Evolutionary conservation across 1,140 invertebrate species (phyloP).

Genomic region (Drosophila dunni): DNA sequence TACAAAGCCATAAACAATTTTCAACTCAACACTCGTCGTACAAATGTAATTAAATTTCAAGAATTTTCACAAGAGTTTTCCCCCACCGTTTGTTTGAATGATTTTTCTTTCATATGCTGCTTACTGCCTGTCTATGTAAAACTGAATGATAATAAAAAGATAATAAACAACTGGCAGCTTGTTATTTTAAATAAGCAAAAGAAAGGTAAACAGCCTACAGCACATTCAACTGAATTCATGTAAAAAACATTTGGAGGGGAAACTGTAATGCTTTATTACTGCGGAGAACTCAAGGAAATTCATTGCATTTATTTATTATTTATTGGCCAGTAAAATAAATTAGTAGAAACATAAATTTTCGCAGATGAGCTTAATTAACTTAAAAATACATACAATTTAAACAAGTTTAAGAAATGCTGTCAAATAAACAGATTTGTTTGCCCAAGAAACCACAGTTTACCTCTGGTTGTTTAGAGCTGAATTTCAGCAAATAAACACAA

Average conservation of each 20-base stretch:
- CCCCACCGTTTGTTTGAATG: neutral
- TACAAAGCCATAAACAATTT: constrained; percentile 13
- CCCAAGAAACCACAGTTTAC: neutral
- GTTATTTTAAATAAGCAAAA: constrained; percentile 7
- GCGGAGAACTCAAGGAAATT: neutral
- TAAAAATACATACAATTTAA: too few relatives aligned
- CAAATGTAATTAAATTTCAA: constrained; percentile 20
- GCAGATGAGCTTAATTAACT: too few relatives aligned
- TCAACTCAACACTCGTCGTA: neutral
- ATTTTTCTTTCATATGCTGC: neutral
- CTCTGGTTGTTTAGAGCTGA: constrained; percentile 6
- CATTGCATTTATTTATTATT: neutral
- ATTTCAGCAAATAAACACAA: constrained; percentile 11
- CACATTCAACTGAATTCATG: constrained; percentile 8
- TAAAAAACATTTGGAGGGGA: constrained; percentile 1
- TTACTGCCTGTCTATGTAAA: neutral
- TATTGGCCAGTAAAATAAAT: neutral
- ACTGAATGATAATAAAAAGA: constrained; percentile 10
- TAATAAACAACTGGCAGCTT: constrained; percentile 8
- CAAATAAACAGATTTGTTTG: constrained; percentile 13
- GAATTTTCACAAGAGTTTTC: neutral
- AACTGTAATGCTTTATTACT: neutral
- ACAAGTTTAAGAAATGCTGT: too few relatives aligned
- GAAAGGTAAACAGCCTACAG: constrained; percentile 3
- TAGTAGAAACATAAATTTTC: neutral